These are phyloP conservation scores for Neoniphon sammara DNA, from an alignment of 2,797 vertebrate genomes.

Conservation along the genomic window DNA sequence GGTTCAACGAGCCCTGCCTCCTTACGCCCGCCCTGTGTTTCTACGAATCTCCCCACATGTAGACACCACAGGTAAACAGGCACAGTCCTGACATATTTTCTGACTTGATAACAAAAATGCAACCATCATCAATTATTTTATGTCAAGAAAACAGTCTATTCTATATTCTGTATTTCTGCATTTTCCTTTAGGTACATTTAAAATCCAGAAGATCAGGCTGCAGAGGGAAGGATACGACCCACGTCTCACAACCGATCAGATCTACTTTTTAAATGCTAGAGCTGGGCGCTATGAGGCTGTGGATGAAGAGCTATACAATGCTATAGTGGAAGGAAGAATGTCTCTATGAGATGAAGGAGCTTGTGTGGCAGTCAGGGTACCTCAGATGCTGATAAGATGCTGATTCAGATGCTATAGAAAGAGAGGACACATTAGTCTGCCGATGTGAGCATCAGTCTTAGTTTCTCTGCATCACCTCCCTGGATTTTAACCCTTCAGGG, in stretches of 20 bases:
- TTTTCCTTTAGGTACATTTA: conserved; percentile 88
- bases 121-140: neutral
- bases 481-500: conserved; percentile 60
- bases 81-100: neutral
- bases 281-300: conserved; percentile 83
- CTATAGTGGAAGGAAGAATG: conserved; percentile 84
- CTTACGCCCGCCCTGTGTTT: conserved; percentile 91
- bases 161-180: conserved; percentile 10
- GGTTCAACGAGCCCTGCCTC: conserved; percentile 86
- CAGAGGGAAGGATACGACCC: conserved; percentile 90
- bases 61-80: conserved; percentile 89
- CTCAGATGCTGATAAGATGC: conserved; percentile 25
- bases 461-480: conserved; percentile 24
- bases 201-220: conserved; percentile 93
- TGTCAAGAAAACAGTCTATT: neutral
- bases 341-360: conserved; percentile 80
- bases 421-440: conserved; percentile 6
- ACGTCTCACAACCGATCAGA: conserved; percentile 84
- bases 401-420: conserved; percentile 33
- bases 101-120: neutral
- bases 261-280: conserved; percentile 89
- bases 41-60: conserved; percentile 89
- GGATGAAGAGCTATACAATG: conserved; percentile 81
- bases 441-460: conserved; percentile 26
- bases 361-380: conserved; percentile 25